These are phyloP conservation scores for Temnothorax unifasciatus DNA, from an alignment of 2,888 invertebrate species.

Conservation along the genomic window DNA sequence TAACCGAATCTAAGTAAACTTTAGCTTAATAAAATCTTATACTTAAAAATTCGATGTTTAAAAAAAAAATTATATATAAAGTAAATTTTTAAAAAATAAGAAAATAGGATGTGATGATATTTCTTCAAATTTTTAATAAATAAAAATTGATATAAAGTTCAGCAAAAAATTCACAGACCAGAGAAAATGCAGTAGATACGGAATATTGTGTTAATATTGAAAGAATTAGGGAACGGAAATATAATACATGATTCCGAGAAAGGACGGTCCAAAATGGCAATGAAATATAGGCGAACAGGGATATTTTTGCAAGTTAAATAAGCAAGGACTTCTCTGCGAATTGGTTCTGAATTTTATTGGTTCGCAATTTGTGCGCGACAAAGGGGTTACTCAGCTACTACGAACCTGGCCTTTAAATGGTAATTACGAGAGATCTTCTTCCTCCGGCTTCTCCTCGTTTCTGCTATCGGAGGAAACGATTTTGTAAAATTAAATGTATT, in stretches of 20 bases:
- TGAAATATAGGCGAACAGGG: neutral
- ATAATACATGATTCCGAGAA: neutral
- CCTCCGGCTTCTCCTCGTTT: constrained; percentile 25
- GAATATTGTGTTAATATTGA: neutral
- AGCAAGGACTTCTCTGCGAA: constrained; percentile 46
- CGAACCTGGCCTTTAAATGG: constrained; percentile 62
- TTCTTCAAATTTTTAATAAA: neutral
- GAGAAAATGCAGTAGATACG: neutral
- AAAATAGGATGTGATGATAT: neutral
- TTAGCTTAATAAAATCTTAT: neutral
- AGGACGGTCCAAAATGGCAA: neutral
- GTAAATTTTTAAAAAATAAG: neutral
- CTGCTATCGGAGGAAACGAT: constrained; percentile 44
- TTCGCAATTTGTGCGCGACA: constrained; percentile 61
- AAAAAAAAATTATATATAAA: neutral
- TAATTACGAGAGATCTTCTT: constrained; percentile 60
- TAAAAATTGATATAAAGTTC: neutral
- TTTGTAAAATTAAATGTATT: constrained; percentile 66
- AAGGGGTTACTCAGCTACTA: constrained; percentile 34
- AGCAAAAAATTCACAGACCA: neutral
- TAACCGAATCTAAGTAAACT: neutral
- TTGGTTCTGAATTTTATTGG: constrained; percentile 61
- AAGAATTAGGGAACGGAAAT: neutral
- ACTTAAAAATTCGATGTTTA: neutral
- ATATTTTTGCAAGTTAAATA: constrained; percentile 49